A percentile compares a stretch with the other conserved stretches of the same genome.
Evolutionary conservation across 2,797 vertebrate genomes (phyloP).

Genomic region (Cryptoblepharus egeriae): DNA sequence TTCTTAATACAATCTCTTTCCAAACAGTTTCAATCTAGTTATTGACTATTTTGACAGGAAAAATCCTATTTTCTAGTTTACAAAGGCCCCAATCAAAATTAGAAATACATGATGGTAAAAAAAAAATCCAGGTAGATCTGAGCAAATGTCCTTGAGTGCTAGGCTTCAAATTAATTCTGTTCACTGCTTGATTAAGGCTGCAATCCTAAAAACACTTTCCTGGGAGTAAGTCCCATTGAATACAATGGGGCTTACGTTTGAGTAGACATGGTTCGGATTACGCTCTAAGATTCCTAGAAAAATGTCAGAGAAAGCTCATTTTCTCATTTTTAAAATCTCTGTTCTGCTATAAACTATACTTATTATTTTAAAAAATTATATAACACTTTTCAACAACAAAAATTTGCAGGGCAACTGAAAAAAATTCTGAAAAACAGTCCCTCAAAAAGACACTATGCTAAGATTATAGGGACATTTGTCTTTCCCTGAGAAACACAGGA

Average conservation of each 20-base stretch:
- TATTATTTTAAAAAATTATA: neutral
- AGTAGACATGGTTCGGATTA: too few species aligned
- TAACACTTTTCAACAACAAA: too few species aligned
- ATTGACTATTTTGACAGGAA: conserved; percentile 15
- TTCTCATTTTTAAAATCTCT: neutral
- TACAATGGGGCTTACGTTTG: too few species aligned
- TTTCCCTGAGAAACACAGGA: too few species aligned
- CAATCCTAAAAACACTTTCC: too few species aligned
- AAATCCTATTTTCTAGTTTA: conserved; percentile 2
- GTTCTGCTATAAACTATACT: too few species aligned
- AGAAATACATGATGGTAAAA: neutral
- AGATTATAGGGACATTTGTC: too few species aligned
- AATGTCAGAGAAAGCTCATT: neutral
- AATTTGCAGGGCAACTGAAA: too few species aligned
- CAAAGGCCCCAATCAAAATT: conserved; percentile 4
- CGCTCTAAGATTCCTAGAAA: neutral
- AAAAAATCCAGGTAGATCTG: neutral
- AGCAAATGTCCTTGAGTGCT: neutral
- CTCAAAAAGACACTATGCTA: too few species aligned
- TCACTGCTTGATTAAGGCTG: neutral
- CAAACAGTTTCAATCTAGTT: neutral
- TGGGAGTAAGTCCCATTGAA: too few species aligned
- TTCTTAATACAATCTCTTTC: neutral
- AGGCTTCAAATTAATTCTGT: conserved; percentile 6
- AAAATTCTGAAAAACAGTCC: too few species aligned